These are phyloP conservation scores for Cynocephalus volans DNA, from an alignment of 2,113 vertebrate species.

Conservation along the genomic window DNA sequence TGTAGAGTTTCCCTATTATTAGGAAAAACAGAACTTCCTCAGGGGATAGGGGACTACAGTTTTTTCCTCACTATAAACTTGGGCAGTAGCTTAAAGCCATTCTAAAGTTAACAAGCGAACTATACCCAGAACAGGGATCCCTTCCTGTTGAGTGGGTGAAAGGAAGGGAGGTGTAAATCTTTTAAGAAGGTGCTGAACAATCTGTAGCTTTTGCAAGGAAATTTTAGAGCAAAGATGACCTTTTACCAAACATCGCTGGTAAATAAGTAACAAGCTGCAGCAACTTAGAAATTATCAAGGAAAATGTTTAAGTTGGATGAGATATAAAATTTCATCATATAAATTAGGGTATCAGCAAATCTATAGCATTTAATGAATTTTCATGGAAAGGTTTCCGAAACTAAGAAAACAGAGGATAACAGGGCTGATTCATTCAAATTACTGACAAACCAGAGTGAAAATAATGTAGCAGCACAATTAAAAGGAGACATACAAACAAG, in stretches of 20 bases:
- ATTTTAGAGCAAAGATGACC: not conserved
- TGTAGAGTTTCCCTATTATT: not conserved
- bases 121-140: not conserved
- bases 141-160: constrained; percentile 30
- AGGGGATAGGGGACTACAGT: not conserved
- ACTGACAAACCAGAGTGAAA: constrained; percentile 1
- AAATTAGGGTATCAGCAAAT: constrained; percentile 31
- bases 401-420: constrained; percentile 27
- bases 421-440: not conserved
- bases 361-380: constrained; percentile 47
- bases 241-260: not conserved
- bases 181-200: not conserved
- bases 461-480: not conserved
- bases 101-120: constrained; percentile 52
- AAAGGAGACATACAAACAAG: not conserved
- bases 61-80: constrained; percentile 20
- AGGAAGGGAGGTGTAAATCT: constrained; percentile 4
- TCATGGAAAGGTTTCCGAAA: constrained; percentile 14
- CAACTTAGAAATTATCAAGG: constrained; percentile 5
- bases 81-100: constrained; percentile 27
- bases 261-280: constrained; percentile 17
- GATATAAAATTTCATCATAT: constrained; percentile 16
- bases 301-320: constrained; percentile 37
- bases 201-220: not conserved
- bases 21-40: not conserved